Base-by-base conservation (phyloP, 2,888 invertebrate species). In the Lithophane leautieri region DNA sequence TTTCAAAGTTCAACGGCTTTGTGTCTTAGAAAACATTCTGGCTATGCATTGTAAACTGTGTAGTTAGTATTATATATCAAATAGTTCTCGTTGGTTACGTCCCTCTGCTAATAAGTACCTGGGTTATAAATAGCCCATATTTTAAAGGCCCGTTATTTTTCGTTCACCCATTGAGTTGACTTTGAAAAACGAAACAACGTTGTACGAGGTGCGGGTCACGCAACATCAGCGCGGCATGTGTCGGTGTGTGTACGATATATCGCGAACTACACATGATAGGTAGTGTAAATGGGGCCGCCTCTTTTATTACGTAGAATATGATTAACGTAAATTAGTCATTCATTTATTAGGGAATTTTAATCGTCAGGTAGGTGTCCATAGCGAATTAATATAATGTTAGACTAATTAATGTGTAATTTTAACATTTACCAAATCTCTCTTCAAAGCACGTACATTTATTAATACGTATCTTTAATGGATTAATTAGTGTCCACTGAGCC, bases 211-310 rank as follows among this genome's bases (percentile, higher is more conserved):
- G 79, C 78, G 60, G 70, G 75, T 69, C 77, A 73, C 72, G 75
- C 54, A 47, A 66, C 42, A 60, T 3, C 62, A 58, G 44, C 73
- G 79, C 73, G 70, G 71, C 72, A 70, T 65, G 72, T 76, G 60
- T 79, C 66, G 68, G 60, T 67, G 67, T 61, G 61, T 78, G 70
- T 70, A 0, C 50, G 50, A 70, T 69, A 58, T 63, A 70, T 69
- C 73, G 62, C 70, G 83, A 82, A 72, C 83, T 82, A 83, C 84
- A 85, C 82, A 61, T 81, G 89, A 89, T 92, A 92, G 90, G 88
- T 92, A 94, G 91, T 91, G 93, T 91, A 94, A 95, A 93, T 94
- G 95, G 94, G 95, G 95, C 96, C 96, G 96, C 95, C 96, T 96
- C 93, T 94, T 92, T 92, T 85, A 83, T 92, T 89, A 92, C 89